Conservation (phyloP, 2,888 invertebrate genomes). For the Stenotaenia linearis region DNA sequence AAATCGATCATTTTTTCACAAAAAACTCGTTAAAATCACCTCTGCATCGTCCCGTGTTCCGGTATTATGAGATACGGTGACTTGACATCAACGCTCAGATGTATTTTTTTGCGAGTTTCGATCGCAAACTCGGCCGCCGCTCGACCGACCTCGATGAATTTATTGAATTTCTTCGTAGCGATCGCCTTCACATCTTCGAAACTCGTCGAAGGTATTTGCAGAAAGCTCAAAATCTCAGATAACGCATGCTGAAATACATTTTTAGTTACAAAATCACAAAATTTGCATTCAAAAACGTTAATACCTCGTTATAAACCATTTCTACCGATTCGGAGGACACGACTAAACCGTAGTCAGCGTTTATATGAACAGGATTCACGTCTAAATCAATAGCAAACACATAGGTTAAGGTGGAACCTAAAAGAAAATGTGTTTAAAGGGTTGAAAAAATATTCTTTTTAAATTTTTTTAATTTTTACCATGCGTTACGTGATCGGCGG, state of each 20-base stretch:
- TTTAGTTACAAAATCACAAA: neutral
- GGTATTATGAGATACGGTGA: constrained; percentile 71
- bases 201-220: constrained; percentile 48
- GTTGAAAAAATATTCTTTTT: no score
- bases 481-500: constrained; percentile 54
- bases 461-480: no score
- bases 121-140: constrained; percentile 54
- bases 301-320: constrained; percentile 69
- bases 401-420: constrained; percentile 60
- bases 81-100: constrained; percentile 66
- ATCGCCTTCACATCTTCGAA: constrained; percentile 37
- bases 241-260: constrained; percentile 58
- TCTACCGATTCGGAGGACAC: constrained; percentile 67
- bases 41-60: constrained; percentile 60
- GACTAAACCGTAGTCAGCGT: constrained; percentile 62
- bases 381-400: constrained; percentile 69
- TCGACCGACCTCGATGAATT: constrained; percentile 48
- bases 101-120: constrained; percentile 57
- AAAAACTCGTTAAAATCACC: constrained; percentile 39
- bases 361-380: constrained; percentile 60
- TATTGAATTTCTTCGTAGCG: constrained; percentile 44
- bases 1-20: constrained; percentile 2
- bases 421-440: no score
- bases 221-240: constrained; percentile 64
- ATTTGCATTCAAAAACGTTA: neutral